Evolutionary conservation across 2,113 vertebrate genomes (phyloP), one percentile per base, ranked within the genome.

Genomic region (Peromyscus polionotus): DNA sequence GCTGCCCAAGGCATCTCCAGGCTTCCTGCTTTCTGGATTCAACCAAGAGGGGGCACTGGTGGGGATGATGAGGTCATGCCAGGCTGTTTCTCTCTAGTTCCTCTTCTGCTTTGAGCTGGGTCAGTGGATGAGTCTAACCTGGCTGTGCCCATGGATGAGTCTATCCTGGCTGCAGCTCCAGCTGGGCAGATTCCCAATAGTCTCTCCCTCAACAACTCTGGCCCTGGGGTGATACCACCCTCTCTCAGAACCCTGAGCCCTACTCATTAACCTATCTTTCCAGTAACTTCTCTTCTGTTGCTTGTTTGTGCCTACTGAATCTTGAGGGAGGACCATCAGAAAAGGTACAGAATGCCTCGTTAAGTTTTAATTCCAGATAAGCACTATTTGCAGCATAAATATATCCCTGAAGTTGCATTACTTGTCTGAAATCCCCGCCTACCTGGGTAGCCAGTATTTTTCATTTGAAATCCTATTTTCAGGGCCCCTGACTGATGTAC

Each of bases 331-430:
- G 26, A 19, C 39, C 7, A 5, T 76, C 65, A 73, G 63, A 48
- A 51, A 72, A 88, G 45, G 77, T 20, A 54, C 0, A 36, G 13
- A 59, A 48, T 14, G 6, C 28, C 72, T 54, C 24, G 26, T 59
- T 48, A 89, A 57, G n/a, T 77, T 72, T 42, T 26, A 89, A n/a
- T 92, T 92, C 65, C 84, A 88, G n/a, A 61, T 9, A 75, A 88
- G 36, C 54, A 73, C 8, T 42, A 63, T 28, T 73, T 75, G 20
- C 12, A 24, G 33, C 10, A 9, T 31, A 86, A 80, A 48, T 42
- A 67, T 61, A 17, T 59, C 89, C 6, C 67, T 57, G 3, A 17
- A 39, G 72, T 36, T 9, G 2, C 42, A 6, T 7, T 72, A 17
- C 28, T 77, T 70, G 57, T 48, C n/a, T 28, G 63, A 79, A 92